These are phyloP conservation scores for Pelecanoides urinatrix DNA, from an alignment of 2,113 vertebrate genomes.

Conservation along the genomic window DNA sequence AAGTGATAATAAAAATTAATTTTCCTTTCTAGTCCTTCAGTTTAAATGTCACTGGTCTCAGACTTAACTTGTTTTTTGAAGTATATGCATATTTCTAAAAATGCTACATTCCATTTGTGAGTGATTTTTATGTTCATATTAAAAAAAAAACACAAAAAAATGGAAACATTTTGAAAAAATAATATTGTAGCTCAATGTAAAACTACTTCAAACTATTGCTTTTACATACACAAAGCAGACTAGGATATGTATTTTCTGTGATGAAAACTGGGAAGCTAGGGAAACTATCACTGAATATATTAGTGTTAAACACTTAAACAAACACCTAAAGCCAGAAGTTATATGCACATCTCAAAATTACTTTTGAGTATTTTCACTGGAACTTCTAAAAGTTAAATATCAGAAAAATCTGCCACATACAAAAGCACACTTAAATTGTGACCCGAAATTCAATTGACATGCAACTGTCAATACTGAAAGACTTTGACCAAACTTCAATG, in stretches of 20 bases:
- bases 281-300: not conserved
- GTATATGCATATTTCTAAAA: not conserved
- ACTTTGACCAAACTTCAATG: not conserved
- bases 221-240: not conserved
- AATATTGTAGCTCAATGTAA: not conserved
- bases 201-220: not conserved
- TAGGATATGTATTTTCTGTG: not conserved
- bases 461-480: not conserved
- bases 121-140: not conserved
- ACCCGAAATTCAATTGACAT: not conserved
- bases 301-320: not conserved
- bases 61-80: not conserved
- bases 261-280: not conserved
- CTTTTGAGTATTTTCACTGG: not conserved
- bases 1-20: not conserved
- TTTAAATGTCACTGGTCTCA: not conserved
- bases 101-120: not conserved
- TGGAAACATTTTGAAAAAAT: not conserved
- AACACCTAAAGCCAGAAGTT: not conserved
- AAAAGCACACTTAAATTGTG: not conserved
- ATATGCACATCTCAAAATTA: not conserved
- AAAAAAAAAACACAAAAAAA: not conserved
- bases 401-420: not conserved
- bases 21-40: not conserved
- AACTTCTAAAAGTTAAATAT: not conserved